Evolutionary conservation across 2,797 vertebrate genomes (phyloP).

Genomic region (Brachymystax lenok): DNA sequence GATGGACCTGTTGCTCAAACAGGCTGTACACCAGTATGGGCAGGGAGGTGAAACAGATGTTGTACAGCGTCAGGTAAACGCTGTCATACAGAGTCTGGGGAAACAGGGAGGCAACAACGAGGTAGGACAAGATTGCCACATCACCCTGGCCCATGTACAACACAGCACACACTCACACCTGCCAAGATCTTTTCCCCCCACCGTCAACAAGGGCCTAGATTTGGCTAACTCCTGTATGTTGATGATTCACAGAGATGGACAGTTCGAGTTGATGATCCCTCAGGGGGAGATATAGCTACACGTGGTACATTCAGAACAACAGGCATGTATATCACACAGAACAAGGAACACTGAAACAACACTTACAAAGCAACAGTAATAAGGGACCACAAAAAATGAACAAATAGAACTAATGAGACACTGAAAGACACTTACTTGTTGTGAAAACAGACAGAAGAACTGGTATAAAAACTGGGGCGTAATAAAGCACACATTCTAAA

Average conservation of each 20-base stretch:
- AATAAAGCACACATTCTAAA: conserved; percentile 99
- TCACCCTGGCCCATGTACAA: background rate
- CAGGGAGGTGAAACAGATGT: conserved; percentile 99
- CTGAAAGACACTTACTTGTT: conserved; percentile 89
- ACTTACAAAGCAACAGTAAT: conserved; percentile 21
- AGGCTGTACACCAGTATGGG: conserved; percentile 98
- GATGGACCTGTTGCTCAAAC: conserved; percentile 96
- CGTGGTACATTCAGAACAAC: background rate
- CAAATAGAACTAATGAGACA: conserved; percentile 22
- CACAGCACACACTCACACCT: background rate
- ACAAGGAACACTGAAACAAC: background rate
- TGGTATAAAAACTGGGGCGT: conserved; percentile 99
- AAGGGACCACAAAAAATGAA: background rate
- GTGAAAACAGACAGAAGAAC: conserved; percentile 99
- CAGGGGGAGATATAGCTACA: background rate
- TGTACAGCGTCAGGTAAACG: conserved; percentile 98
- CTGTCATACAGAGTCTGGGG: conserved; percentile 95
- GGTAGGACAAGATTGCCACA: background rate
- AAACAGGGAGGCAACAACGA: background rate
- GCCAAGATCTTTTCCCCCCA: background rate
- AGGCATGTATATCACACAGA: background rate
- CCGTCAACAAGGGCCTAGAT: background rate
- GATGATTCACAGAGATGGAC: background rate
- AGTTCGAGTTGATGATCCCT: background rate
- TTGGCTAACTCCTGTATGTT: background rate